Evolutionary conservation across 2,113 vertebrate genomes (phyloP), one percentile per base, ranked within the genome.

Genomic region (Pagrus major): DNA sequence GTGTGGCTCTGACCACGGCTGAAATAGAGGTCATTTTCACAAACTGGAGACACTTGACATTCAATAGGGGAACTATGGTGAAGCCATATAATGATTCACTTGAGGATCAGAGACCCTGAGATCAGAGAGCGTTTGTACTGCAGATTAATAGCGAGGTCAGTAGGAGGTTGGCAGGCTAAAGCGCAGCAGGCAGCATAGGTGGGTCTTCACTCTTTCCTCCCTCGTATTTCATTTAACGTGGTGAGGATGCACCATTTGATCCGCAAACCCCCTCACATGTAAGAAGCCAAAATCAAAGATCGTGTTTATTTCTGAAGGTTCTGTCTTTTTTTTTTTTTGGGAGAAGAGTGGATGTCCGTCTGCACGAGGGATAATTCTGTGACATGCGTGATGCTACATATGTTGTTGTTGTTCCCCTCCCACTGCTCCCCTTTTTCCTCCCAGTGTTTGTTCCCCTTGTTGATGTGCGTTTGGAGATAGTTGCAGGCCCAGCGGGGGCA

Each of bases 11-110:
- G 71, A 64, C 79, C 82, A 51, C 44, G 75, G 78, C 90, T 80
- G 69, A 77, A 85, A 91, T 86, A 81, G 91, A 91, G 91, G 90
- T 92, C 89, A 85, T 81, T 71, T n/a, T 61, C 31, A 76, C 83
- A 88, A 90, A 90, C 80, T 76, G 80, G 86, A 92, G 84, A 83
- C 87, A 84, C 89, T 91, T 93, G 93, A 91, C 93, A 93, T 93
- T 93, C 90, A 87, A 74, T 73, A 47, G 73, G 73, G 74, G 70
- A 91, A 68, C 84, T 77, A 78, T 73, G 78, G 60, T 71, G 89
- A 76, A 82, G 88, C 83, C 72, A 83, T 81, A 86, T 90, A 86
- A 92, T 88, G 91, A 92, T 91, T 89, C 91, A 86, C 86, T 91
- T 79, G 83, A 93, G 88, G 90, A 93, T 93, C 91, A 88, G 88